A percentile compares a stretch with the other conserved stretches of the same genome.
phyloP scores from a whole-genome alignment of 2,797 vertebrate genomes.

The Sebastiscus albofasciatus region DNA sequence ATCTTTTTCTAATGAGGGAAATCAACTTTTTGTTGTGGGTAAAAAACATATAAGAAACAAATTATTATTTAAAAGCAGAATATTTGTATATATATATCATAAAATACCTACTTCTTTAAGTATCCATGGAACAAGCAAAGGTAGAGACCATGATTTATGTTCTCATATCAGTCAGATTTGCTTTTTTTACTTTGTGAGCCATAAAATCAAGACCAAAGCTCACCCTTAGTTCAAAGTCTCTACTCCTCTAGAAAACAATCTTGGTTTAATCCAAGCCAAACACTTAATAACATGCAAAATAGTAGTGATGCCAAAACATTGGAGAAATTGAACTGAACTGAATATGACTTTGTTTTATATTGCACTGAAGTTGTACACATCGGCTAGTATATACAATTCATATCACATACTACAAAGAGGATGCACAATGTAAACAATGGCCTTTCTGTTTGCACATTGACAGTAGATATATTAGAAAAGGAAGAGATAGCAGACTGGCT shows the following conservation, averaged over 20 bases:
- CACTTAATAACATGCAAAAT: background rate
- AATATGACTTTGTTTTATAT: background rate
- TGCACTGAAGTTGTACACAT: background rate
- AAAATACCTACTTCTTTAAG: background rate
- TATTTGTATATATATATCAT: background rate
- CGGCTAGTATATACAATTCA: background rate
- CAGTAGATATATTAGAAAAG: slow-evolving; percentile 50
- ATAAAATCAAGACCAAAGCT: background rate
- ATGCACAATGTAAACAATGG: slow-evolving; percentile 47
- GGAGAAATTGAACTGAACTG: background rate
- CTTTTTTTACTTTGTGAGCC: background rate
- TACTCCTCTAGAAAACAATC: background rate
- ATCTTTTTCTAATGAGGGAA: background rate
- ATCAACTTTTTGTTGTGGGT: background rate
- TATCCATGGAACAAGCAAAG: background rate
- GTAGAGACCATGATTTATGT: background rate
- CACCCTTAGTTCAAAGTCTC: background rate
- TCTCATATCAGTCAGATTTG: background rate
- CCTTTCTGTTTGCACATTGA: slow-evolving; percentile 30
- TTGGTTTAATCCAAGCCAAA: background rate
- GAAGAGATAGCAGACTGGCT: slow-evolving; percentile 55
- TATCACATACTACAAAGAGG: slow-evolving; percentile 22
- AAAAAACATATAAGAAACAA: background rate
- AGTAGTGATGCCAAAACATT: background rate
- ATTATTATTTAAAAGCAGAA: background rate